Evolutionary conservation across 2,888 invertebrate genomes (phyloP).

Genomic region (Torymus aiolomorphi): DNA sequence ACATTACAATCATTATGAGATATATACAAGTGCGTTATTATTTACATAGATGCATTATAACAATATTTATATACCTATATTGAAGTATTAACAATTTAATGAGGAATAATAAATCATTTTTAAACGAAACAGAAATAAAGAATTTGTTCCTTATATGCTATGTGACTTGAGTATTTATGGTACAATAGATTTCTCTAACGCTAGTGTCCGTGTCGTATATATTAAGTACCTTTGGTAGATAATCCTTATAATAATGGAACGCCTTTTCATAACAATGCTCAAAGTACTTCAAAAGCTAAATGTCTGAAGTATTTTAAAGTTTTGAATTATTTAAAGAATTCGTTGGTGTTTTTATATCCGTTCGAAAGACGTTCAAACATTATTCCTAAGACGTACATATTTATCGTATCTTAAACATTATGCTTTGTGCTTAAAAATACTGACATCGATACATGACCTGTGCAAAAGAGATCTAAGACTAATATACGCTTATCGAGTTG

Average conservation of each 20-base stretch:
- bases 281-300: too few relatives aligned
- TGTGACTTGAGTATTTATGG: slow-evolving; percentile 37
- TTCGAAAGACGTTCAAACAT: slow-evolving; percentile 42
- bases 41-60: slow-evolving; percentile 69
- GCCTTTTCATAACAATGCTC: not conserved
- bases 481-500: too few relatives aligned
- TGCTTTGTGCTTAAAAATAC: slow-evolving; percentile 33
- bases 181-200: slow-evolving; percentile 37
- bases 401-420: slow-evolving; percentile 12
- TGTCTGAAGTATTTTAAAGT: too few relatives aligned
- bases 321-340: too few relatives aligned
- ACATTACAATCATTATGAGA: slow-evolving; percentile 62
- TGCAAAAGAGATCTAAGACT: slow-evolving; percentile 22
- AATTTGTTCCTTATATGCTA: slow-evolving; percentile 24
- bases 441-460: slow-evolving; percentile 25
- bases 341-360: not conserved
- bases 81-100: slow-evolving; percentile 54
- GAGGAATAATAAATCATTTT: slow-evolving; percentile 66
- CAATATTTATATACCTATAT: slow-evolving; percentile 61
- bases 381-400: slow-evolving; percentile 1
- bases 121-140: slow-evolving; percentile 67
- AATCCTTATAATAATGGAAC: slow-evolving; percentile 31
- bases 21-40: slow-evolving; percentile 73
- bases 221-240: slow-evolving; percentile 7
- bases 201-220: slow-evolving; percentile 12